Base-by-base conservation (phyloP, 2,888 invertebrate species). In the Diachrysia chrysitis region DNA sequence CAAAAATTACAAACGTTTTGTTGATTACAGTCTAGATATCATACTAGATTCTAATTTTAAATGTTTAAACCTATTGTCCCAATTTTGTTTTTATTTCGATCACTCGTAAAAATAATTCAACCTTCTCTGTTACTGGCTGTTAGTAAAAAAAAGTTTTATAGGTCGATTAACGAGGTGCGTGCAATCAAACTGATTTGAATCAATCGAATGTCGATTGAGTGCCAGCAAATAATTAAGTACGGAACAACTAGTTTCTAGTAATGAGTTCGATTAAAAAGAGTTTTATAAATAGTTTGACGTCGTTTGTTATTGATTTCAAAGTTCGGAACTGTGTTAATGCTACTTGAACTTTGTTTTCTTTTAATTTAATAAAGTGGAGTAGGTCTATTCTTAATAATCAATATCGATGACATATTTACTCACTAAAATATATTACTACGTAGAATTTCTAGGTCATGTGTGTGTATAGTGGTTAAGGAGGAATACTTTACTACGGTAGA, bases 81-180 rank as follows among this genome's bases (percentile, higher is more conserved):
- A 37, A 37, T 37, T 37, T 37, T 3, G 16, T 37, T 37, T 37
- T 37, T 37, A 16, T 37, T 14, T 48, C 17, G 76, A 72, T 66
- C 55, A 76, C 72, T 59, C 10, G 23, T 23, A 71, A 66, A 58
- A 29, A 53, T 21, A 37, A 32, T 54, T 57, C 17, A 59, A 66
- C 29, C 21, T 35, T 46, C 19, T 37, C 4, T 17, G 25, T 32
- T 58, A 63, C 60, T 65, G 63, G 35, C 14, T 19, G 54, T 23
- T 54, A 14, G 10, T 23, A 66, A 59, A 42, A 59, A 42, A 58
- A 70, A 66, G 62, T 69, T 79, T 66, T 56, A 60, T 25, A 17
- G 51, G 46, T 46, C 75, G 68, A 69, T 75, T 71, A 75, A 68
- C 65, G 37, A 73, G 42, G 62, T 68, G 67, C 76, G 82, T 71